A percentile compares a stretch with the other conserved stretches of the same genome.
Evolutionary conservation across 2,113 vertebrate genomes (phyloP).

Genomic region (Pogonocichla stellata): DNA sequence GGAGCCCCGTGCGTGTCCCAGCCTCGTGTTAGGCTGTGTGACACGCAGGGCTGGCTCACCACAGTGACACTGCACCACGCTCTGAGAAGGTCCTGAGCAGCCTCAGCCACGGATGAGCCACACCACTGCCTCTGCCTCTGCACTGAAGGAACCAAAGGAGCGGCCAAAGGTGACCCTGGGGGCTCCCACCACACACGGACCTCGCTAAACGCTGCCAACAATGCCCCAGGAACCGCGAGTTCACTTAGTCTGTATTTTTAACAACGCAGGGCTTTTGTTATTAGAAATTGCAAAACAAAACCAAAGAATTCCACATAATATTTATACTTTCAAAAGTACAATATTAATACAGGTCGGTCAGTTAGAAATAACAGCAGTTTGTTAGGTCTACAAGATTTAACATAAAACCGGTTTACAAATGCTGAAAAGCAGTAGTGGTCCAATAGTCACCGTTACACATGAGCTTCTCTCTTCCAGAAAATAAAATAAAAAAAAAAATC

Average conservation of each 20-base stretch:
- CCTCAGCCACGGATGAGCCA: background rate
- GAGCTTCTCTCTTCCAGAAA: slow-evolving; percentile 78
- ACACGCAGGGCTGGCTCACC: background rate
- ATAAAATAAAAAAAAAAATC: slow-evolving; percentile 19
- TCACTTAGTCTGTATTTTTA: slow-evolving; percentile 63
- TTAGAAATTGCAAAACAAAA: slow-evolving; percentile 79
- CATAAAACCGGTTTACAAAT: slow-evolving; percentile 83
- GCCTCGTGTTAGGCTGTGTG: accelerated
- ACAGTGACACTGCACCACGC: accelerated
- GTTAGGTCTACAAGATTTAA: slow-evolving; percentile 82
- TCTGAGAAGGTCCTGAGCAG: background rate
- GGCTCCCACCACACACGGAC: background rate
- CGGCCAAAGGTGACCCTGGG: background rate
- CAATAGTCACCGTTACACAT: slow-evolving; percentile 79
- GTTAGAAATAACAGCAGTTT: slow-evolving; percentile 87
- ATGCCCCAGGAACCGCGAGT: slow-evolving; percentile 49
- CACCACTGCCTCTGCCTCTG: background rate
- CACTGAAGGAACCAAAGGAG: background rate
- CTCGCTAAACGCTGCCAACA: background rate
- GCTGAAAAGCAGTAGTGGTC: slow-evolving; percentile 85
- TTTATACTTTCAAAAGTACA: slow-evolving; percentile 89
- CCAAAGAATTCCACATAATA: slow-evolving; percentile 82
- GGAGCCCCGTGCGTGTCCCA: accelerated
- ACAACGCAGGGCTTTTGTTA: slow-evolving; percentile 71
- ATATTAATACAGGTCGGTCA: slow-evolving; percentile 92